Evolutionary conservation across 2,113 vertebrate genomes (phyloP).

Genomic region (Gasterosteus nipponicus): DNA sequence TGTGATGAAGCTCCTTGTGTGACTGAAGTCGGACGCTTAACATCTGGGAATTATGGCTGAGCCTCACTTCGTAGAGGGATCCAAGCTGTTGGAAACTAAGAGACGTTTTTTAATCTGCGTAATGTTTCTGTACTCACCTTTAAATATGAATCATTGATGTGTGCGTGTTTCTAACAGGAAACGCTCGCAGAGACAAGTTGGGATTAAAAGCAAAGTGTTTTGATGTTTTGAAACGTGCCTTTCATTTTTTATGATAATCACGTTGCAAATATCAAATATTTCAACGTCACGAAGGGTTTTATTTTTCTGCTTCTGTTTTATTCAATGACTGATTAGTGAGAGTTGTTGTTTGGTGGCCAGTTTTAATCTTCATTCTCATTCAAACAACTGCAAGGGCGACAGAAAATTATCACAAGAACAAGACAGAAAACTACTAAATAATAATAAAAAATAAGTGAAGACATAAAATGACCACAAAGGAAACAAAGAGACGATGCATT

Average conservation of each 20-base stretch:
- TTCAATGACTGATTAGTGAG: neutral
- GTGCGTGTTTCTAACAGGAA: neutral
- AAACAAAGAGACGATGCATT: neutral
- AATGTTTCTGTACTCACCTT: neutral
- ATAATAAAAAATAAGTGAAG: no score
- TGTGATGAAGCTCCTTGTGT: neutral
- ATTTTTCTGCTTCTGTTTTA: neutral
- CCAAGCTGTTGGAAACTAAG: neutral
- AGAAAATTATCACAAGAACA: neutral
- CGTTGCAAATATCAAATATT: neutral
- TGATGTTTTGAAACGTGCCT: no score
- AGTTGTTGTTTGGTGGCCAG: neutral
- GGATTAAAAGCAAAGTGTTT: neutral
- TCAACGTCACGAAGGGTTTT: neutral
- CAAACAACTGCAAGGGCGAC: no score
- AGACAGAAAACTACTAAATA: neutral
- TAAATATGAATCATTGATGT: neutral
- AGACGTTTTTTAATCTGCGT: neutral
- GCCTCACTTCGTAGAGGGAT: neutral
- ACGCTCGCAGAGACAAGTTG: neutral
- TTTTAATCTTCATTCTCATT: neutral
- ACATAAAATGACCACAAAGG: neutral
- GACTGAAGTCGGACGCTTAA: neutral
- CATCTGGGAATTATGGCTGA: no score
- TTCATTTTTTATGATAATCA: no score